These are phyloP conservation scores for Pitta sordida DNA, from an alignment of 2,113 vertebrate genomes.

Conservation along the genomic window DNA sequence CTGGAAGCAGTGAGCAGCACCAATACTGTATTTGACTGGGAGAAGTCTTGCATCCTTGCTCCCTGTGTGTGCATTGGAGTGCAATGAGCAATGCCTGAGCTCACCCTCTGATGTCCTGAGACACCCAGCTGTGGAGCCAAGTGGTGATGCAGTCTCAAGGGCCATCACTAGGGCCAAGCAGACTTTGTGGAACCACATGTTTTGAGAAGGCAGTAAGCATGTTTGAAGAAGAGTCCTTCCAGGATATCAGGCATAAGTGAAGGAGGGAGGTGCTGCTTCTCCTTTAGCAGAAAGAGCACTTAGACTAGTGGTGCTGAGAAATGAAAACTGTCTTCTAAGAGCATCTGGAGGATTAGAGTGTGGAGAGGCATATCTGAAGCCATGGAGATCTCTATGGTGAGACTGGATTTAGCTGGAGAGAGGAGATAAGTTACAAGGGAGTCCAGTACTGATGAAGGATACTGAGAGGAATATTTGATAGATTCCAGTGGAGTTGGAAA, in stretches of 20 bases:
- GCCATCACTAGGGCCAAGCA: neutral
- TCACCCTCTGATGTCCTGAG: neutral
- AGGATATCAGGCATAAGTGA: neutral
- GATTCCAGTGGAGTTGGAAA: neutral
- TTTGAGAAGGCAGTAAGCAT: neutral
- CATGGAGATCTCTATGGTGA: neutral
- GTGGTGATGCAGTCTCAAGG: neutral
- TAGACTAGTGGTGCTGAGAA: neutral
- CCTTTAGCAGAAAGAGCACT: rapidly evolving
- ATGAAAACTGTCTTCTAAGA: neutral
- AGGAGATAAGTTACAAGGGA: neutral
- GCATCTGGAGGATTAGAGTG: neutral
- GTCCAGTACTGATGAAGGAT: neutral
- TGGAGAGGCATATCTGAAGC: neutral
- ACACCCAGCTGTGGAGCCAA: neutral
- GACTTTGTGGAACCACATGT: neutral
- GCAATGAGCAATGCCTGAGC: neutral
- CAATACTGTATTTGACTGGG: neutral
- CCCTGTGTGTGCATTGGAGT: neutral
- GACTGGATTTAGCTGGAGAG: neutral
- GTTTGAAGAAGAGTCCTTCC: neutral
- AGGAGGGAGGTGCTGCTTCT: neutral
- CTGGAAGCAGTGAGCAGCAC: neutral
- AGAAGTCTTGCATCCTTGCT: neutral
- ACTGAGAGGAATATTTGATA: neutral